Base-by-base conservation (phyloP, 2,113 vertebrate species). In the Rhinolophus sinicus region DNA sequence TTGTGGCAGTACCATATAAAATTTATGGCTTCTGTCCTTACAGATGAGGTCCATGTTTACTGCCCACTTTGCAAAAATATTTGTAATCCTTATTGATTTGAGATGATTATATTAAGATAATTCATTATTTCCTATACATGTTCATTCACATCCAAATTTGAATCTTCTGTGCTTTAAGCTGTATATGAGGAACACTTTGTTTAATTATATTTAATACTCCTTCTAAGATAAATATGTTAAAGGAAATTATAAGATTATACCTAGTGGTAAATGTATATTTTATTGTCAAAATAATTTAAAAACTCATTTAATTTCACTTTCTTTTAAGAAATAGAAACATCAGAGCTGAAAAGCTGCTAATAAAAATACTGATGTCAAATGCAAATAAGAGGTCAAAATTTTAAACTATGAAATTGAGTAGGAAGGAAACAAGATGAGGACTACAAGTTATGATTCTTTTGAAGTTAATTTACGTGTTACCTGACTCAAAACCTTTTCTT, bases 221-320 rank as follows among this genome's bases (percentile, higher is more conserved):
- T 82, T 88, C 54, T n/a, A 82, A 93, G 97, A 95, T 24, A 84
- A 93, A 58, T 62, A 88, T 90, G 83, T 12, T 98, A 97, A 86
- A 50, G 93, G 9, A 60, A 77, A 97, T 98, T 94, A 38, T 60
- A 69, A 95, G 94, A 56, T 98, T 97, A 97, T 97, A 98, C 95
- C 97, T 98, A 93, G 93, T 97, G 97, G 97, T 44, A 97, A 73
- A 91, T 58, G 60, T 60, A 97, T 78, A 89, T 65, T 81, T 4
- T 28, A 56, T 64, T 58, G 14, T 4, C 33, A 67, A 50, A n/a
- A 85, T 9, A 67, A 54, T 11, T 60, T 6, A 52, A 75, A 93
- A 85, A 94, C 1, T 4, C 24, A 35, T 0, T 54, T 62, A n/a
- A 56, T 14, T 75, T 0, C 33, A 38, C 16, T 88, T 95, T 62